Evolutionary conservation across 2,797 vertebrate genomes (phyloP).

Genomic region (Poeciliopsis gracilis): DNA sequence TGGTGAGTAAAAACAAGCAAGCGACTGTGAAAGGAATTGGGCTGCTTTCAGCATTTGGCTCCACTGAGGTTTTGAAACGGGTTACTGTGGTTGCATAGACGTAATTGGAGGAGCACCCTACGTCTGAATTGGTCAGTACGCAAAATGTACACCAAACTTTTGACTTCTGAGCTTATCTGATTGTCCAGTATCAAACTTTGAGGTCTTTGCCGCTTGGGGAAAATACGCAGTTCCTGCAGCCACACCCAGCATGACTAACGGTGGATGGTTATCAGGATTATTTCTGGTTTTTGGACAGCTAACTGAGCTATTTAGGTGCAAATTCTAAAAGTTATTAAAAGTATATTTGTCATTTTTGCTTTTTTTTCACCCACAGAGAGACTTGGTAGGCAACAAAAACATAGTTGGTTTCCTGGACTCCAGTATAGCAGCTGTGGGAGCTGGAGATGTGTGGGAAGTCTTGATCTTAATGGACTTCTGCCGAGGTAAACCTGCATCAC

Average conservation of each 20-base stretch:
- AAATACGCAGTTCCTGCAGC: constrained; percentile 51
- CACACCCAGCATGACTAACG: constrained; percentile 49
- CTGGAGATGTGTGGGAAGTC: constrained; percentile 96
- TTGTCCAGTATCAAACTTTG: constrained; percentile 21
- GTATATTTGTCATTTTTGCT: constrained; percentile 6
- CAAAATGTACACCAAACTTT: constrained; percentile 1
- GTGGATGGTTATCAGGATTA: constrained; percentile 52
- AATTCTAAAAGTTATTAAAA: constrained; percentile 9
- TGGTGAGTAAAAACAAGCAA: constrained; percentile 84
- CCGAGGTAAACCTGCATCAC: constrained; percentile 81
- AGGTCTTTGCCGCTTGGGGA: constrained; percentile 28
- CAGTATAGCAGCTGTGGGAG: constrained; percentile 91
- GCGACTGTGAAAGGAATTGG: not conserved
- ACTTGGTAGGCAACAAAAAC: constrained; percentile 95
- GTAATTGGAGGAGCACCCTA: not conserved
- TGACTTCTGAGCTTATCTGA: constrained; percentile 20
- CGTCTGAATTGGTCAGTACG: not conserved
- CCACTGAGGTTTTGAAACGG: not conserved
- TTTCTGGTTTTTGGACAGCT: constrained; percentile 23
- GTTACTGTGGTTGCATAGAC: not conserved
- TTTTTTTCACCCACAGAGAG: constrained; percentile 81
- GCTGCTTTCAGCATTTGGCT: not conserved
- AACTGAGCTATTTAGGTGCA: not conserved
- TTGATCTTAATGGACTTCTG: constrained; percentile 99
- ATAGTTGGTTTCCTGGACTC: constrained; percentile 98